phyloP scores from a whole-genome alignment of 2,797 vertebrate genomes.

The Notolepis coatsorum region DNA sequence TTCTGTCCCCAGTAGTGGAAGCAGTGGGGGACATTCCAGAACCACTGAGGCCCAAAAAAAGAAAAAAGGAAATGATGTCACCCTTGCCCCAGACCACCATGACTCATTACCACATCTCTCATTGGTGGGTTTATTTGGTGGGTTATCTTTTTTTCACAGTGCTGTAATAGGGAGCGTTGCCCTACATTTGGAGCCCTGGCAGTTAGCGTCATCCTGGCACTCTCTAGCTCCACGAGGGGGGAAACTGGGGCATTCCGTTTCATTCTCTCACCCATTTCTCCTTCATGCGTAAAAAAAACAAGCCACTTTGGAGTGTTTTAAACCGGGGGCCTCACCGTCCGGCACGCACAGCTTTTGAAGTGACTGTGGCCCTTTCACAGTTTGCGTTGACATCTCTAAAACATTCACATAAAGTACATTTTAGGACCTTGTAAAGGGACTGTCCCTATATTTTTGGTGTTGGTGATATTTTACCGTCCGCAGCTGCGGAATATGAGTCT shows the following conservation, averaged over 20 bases:
- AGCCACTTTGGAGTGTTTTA: conserved; percentile 3
- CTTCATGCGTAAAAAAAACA: conserved; percentile 22
- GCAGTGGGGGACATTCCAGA: conserved; percentile 57
- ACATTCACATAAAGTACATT: conserved; percentile 10
- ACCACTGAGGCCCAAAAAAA: conserved; percentile 54
- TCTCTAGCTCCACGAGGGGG: conserved; percentile 25
- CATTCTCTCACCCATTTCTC: conserved; percentile 23
- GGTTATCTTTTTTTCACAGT: neutral
- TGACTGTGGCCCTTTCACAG: conserved; percentile 8
- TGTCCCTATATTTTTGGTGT: conserved; percentile 21
- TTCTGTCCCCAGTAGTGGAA: conserved; percentile 29
- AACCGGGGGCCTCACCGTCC: conserved; percentile 2
- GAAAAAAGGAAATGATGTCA: conserved; percentile 75
- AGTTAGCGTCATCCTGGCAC: conserved; percentile 30
- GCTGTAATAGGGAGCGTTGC: conserved; percentile 33
- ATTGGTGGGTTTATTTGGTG: neutral
- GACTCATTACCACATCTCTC: conserved; percentile 61
- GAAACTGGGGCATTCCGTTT: conserved; percentile 33
- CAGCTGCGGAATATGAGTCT: conserved; percentile 12
- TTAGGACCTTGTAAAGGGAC: conserved; percentile 28
- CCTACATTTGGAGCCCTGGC: conserved; percentile 46
- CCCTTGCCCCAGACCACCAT: conserved; percentile 59
- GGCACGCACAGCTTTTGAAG: neutral
- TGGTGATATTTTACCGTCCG: conserved; percentile 3
- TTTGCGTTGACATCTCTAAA: conserved; percentile 20